These are phyloP conservation scores for Slavum lentiscoides DNA, from an alignment of 2,888 invertebrate species.

Conservation along the genomic window DNA sequence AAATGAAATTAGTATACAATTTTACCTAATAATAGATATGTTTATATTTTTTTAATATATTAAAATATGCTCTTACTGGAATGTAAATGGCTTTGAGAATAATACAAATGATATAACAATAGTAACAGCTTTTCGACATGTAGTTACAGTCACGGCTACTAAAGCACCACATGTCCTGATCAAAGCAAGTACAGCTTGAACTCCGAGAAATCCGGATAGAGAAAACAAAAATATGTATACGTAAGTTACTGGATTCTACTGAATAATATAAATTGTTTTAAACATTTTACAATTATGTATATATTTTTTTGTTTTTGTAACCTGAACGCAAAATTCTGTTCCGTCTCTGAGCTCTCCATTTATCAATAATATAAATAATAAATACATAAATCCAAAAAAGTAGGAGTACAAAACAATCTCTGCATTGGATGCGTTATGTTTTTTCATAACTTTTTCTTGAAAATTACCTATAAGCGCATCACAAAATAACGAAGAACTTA, in stretches of 20 bases:
- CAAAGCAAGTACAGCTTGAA: constrained; percentile 88
- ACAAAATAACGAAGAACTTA: constrained; percentile 83
- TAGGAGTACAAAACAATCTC: constrained; percentile 94
- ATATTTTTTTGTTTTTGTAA: constrained; percentile 59
- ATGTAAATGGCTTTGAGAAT: constrained; percentile 90
- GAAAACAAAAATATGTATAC: constrained; percentile 85
- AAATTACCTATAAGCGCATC: constrained; percentile 96
- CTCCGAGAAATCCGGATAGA: constrained; percentile 86
- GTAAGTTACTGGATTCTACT: constrained; percentile 77
- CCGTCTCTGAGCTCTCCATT: constrained; percentile 78
- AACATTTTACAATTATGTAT: constrained; percentile 16
- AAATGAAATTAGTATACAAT: constrained; percentile 59
- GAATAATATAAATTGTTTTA: constrained; percentile 57
- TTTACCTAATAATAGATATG: not conserved
- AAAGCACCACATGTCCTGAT: constrained; percentile 90
- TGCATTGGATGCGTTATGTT: constrained; percentile 78
- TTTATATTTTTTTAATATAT: not conserved
- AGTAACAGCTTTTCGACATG: constrained; percentile 87
- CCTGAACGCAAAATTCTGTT: constrained; percentile 75
- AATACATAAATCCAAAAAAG: constrained; percentile 81
- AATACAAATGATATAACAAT: constrained; percentile 90
- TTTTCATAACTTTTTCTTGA: constrained; percentile 93
- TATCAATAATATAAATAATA: constrained; percentile 72
- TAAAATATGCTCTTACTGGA: constrained; percentile 72
- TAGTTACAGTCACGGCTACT: constrained; percentile 90